Evolutionary conservation across 1,140 invertebrate genomes (phyloP).

Genomic region (Whitmania pigra): DNA sequence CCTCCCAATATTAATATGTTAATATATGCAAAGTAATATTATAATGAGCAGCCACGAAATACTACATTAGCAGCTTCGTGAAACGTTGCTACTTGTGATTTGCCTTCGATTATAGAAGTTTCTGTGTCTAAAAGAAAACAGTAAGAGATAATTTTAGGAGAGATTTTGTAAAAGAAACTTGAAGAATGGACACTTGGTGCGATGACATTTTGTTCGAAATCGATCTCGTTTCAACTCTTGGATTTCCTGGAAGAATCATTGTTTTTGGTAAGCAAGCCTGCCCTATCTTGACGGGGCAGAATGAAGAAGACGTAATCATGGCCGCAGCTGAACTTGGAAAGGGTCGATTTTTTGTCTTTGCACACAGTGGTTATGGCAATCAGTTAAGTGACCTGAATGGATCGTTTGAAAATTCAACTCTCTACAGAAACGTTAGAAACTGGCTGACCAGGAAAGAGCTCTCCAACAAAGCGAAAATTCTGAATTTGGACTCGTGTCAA

Average conservation of each 20-base stretch:
- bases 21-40: too few species aligned
- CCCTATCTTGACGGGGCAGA: constrained; percentile 12
- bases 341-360: constrained; percentile 14
- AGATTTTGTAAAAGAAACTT: too few species aligned
- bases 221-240: constrained; percentile 7
- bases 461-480: not conserved
- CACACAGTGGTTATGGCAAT: constrained; percentile 14
- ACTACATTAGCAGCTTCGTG: too few species aligned
- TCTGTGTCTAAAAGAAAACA: too few species aligned
- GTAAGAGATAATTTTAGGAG: too few species aligned
- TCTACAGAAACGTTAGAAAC: constrained; percentile 8
- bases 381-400: not conserved
- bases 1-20: too few species aligned
- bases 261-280: constrained; percentile 15
- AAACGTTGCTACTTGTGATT: too few species aligned
- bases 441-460: constrained; percentile 13
- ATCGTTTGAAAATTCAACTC: not conserved
- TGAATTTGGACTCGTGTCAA: not conserved
- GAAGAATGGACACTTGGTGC: constrained; percentile 6
- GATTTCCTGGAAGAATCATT: constrained; percentile 17
- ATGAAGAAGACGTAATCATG: constrained; percentile 17
- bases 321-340: constrained; percentile 12
- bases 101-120: too few species aligned
- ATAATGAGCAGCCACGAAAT: too few species aligned
- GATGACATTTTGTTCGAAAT: constrained; percentile 16